Evolutionary conservation across 2,888 invertebrate genomes (phyloP).

Genomic region (Germaria angustata): DNA sequence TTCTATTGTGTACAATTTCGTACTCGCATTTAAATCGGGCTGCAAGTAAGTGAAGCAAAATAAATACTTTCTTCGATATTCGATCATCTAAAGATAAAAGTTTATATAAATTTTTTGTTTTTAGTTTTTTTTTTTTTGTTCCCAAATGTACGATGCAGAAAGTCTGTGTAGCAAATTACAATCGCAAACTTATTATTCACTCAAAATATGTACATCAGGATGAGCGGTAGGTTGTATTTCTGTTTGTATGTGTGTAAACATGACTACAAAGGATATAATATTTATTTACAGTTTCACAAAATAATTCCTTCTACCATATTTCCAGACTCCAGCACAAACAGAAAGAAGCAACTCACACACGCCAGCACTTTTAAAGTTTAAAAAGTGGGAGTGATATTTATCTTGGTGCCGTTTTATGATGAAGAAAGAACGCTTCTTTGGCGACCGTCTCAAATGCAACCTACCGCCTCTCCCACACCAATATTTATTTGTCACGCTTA

Average conservation of each 20-base stretch:
- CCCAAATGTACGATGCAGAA: constrained; percentile 13
- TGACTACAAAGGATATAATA: constrained; percentile 72
- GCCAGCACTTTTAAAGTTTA: background rate
- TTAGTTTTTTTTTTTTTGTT: background rate
- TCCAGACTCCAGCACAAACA: constrained; percentile 15
- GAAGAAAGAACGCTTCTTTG: constrained; percentile 35
- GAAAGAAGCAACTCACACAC: background rate
- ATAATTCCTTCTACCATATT: constrained; percentile 44
- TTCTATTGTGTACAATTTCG: constrained; percentile 21
- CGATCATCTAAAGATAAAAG: constrained; percentile 29
- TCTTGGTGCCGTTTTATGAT: constrained; percentile 12
- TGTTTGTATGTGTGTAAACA: constrained; percentile 21
- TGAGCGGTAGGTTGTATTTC: background rate
- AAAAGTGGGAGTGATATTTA: constrained; percentile 58
- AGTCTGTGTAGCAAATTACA: constrained; percentile 46
- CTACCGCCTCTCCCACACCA: constrained; percentile 24
- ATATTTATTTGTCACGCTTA: constrained; percentile 36
- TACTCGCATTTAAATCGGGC: background rate
- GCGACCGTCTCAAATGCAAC: constrained; percentile 34
- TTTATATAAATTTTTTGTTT: constrained; percentile 39
- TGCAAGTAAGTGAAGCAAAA: constrained; percentile 13
- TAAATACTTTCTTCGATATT: constrained; percentile 47
- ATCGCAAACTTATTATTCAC: constrained; percentile 28
- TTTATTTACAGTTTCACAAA: constrained; percentile 71
- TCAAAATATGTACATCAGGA: background rate